A percentile compares a stretch with the other conserved stretches of the same genome.
Evolutionary conservation across 2,888 invertebrate genomes (phyloP).

Genomic region (Agrotis puta): DNA sequence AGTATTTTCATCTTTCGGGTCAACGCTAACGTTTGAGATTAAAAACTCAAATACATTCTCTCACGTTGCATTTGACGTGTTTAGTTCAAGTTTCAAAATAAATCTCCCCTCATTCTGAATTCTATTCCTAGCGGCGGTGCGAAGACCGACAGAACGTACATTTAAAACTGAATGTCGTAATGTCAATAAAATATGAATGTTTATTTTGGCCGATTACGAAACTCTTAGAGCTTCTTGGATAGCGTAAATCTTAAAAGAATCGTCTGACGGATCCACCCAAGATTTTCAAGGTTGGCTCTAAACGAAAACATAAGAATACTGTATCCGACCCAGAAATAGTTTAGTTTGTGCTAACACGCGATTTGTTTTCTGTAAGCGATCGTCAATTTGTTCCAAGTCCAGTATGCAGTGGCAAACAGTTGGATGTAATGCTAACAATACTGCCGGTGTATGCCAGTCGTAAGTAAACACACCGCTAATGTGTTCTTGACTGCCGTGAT

Average conservation of each 20-base stretch:
- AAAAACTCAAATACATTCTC: conserved; percentile 68
- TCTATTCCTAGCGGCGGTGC: conserved; percentile 82
- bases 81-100: conserved; percentile 82
- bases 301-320: conserved; percentile 79
- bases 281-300: conserved; percentile 82
- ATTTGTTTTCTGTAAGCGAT: conserved; percentile 77
- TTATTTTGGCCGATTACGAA: conserved; percentile 90
- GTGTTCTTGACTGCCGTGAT: conserved; percentile 54
- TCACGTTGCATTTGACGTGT: conserved; percentile 74
- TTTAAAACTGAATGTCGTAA: conserved; percentile 87
- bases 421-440: conserved; percentile 69
- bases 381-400: conserved; percentile 72
- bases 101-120: conserved; percentile 82
- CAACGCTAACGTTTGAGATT: conserved; percentile 53
- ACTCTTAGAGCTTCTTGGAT: conserved; percentile 80
- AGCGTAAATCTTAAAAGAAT: conserved; percentile 85
- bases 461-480: conserved; percentile 69
- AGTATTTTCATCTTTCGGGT: conserved; percentile 53
- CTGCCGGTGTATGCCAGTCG: conserved; percentile 61
- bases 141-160: conserved; percentile 76
- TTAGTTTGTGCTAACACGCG: conserved; percentile 64
- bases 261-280: conserved; percentile 79
- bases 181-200: conserved; percentile 89
- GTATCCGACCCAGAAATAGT: conserved; percentile 86
- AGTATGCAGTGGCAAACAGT: conserved; percentile 67